Evolutionary conservation across 2,888 invertebrate species (phyloP).

Genomic region (Gymnocheta viridis): DNA sequence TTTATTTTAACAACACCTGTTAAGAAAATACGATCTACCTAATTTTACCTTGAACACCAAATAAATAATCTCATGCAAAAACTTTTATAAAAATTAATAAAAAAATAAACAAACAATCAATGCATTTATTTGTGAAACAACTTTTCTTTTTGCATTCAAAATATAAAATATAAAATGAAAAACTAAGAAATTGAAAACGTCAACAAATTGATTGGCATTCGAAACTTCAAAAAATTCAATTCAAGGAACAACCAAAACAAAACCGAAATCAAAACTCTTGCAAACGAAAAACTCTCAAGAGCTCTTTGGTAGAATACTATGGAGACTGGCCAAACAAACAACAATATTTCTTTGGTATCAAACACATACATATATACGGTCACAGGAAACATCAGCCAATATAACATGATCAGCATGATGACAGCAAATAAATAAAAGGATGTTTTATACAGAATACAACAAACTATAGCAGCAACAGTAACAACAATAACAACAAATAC

Average conservation of each 20-base stretch:
- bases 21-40: too few species aligned
- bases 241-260: constrained; percentile 15
- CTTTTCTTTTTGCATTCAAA: background rate
- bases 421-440: constrained; percentile 67
- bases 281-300: background rate
- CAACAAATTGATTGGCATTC: constrained; percentile 66
- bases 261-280: constrained; percentile 2
- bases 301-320: background rate
- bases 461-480: constrained; percentile 51
- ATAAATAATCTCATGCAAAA: too few species aligned
- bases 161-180: constrained; percentile 10
- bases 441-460: constrained; percentile 50
- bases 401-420: constrained; percentile 62
- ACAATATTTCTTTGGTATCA: background rate
- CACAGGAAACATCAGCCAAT: constrained; percentile 63
- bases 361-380: constrained; percentile 9
- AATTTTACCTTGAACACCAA: too few species aligned
- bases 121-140: constrained; percentile 6
- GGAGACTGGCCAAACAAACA: background rate
- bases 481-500: constrained; percentile 1
- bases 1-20: too few species aligned
- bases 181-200: constrained; percentile 30
- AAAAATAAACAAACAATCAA: too few species aligned
- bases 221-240: constrained; percentile 30
- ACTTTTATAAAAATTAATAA: too few species aligned